Evolutionary conservation across 2,797 vertebrate species (phyloP).

Genomic region (Avahi laniger): DNA sequence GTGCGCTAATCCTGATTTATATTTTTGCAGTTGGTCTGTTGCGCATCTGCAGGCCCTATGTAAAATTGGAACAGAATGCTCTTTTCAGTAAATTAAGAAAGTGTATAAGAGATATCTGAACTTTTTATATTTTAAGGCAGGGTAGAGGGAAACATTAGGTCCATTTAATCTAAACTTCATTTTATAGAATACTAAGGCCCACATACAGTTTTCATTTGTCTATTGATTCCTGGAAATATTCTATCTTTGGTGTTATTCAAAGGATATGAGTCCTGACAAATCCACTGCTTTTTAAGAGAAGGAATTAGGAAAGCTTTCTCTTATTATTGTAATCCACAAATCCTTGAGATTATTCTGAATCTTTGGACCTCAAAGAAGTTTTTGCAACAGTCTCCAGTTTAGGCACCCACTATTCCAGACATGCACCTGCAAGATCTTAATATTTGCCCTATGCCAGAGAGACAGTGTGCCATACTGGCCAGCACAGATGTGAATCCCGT

Average conservation of each 20-base stretch:
- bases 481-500: neutral
- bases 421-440: neutral
- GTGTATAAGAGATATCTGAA: neutral
- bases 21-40: neutral
- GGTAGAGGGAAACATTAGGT: neutral
- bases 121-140: neutral
- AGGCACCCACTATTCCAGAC: neutral
- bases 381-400: neutral
- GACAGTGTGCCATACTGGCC: too few species aligned
- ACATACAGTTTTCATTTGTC: neutral
- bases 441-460: neutral
- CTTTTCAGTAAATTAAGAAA: neutral
- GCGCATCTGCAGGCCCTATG: neutral
- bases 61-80: neutral
- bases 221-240: neutral
- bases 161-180: neutral
- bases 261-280: neutral
- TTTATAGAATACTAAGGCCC: neutral
- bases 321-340: neutral
- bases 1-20: slow-evolving; percentile 15
- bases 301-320: neutral
- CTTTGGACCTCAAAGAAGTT: neutral
- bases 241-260: neutral
- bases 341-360: neutral
- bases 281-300: neutral